Conservation (phyloP, 2,888 invertebrate genomes). For the Endotricha flammealis region DNA sequence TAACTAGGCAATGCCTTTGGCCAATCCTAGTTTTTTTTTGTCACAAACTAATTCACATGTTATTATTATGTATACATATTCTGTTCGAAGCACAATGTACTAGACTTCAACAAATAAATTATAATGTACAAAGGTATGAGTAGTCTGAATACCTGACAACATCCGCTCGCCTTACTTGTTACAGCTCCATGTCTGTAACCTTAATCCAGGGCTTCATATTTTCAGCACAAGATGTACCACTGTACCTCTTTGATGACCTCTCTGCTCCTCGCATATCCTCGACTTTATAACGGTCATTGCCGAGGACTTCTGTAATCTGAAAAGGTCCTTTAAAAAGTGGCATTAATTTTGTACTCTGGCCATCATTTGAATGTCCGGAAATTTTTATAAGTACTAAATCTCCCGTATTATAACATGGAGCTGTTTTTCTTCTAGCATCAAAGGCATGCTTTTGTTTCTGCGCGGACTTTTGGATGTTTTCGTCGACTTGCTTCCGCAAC, state of each 20-base stretch:
- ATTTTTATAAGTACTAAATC: conserved; percentile 25
- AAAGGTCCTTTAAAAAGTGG: conserved; percentile 25
- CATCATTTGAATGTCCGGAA: conserved; percentile 22
- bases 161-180: neutral
- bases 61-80: too few species aligned
- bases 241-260: conserved; percentile 15
- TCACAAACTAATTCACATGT: neutral
- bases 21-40: conserved; percentile 3
- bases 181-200: neutral
- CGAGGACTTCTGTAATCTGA: conserved; percentile 20
- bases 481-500: conserved; percentile 16
- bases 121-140: neutral
- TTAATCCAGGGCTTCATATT: conserved; percentile 4
- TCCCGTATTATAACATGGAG: conserved; percentile 15
- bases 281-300: conserved; percentile 21
- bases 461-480: conserved; percentile 19
- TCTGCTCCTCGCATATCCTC: conserved; percentile 21
- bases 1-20: conserved; percentile 5
- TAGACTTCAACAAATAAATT: neutral
- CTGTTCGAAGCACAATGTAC: neutral
- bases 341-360: conserved; percentile 24
- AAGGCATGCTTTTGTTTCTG: conserved; percentile 18
- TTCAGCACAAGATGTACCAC: conserved; percentile 18
- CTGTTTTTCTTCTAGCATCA: conserved; percentile 18
- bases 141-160: conserved; percentile 6